These are phyloP conservation scores for Cynaeus angustus DNA, from an alignment of 2,888 invertebrate genomes.

Conservation along the genomic window DNA sequence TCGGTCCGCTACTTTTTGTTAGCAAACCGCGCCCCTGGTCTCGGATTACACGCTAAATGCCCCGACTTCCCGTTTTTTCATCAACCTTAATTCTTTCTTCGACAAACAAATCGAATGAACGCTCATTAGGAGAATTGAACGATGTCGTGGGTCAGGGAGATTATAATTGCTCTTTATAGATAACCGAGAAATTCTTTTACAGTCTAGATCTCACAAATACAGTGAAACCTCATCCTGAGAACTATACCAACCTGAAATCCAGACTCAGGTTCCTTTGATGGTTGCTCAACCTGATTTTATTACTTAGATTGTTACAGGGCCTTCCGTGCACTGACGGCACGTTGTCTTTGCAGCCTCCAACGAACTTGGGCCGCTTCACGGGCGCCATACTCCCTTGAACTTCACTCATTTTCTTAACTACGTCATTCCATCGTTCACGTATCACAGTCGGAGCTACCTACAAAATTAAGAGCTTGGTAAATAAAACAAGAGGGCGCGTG, in stretches of 20 bases:
- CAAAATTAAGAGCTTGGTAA: slow-evolving; percentile 1
- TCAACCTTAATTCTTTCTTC: neutral
- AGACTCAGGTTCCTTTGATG: slow-evolving; percentile 93
- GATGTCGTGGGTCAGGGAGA: slow-evolving; percentile 30
- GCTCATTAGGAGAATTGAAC: neutral
- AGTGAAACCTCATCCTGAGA: no score
- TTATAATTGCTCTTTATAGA: slow-evolving; percentile 24
- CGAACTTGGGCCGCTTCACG: slow-evolving; percentile 68
- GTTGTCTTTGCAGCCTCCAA: slow-evolving; percentile 66
- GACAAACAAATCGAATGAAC: no score
- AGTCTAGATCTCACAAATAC: neutral
- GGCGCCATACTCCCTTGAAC: slow-evolving; percentile 55
- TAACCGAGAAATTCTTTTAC: slow-evolving; percentile 25
- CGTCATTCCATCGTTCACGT: slow-evolving; percentile 34
- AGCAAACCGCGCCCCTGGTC: no score
- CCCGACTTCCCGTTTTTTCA: neutral
- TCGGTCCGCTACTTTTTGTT: no score
- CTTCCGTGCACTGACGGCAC: slow-evolving; percentile 77
- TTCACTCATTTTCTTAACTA: slow-evolving; percentile 58
- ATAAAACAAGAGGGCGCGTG: slow-evolving; percentile 8
- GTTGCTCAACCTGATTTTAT: slow-evolving; percentile 75
- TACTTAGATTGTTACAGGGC: slow-evolving; percentile 71
- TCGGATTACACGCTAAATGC: no score
- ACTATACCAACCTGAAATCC: slow-evolving; percentile 83
- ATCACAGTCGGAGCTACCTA: slow-evolving; percentile 34